phyloP scores from a whole-genome alignment of 2,113 vertebrate species.

The Tragelaphus buxtoni region DNA sequence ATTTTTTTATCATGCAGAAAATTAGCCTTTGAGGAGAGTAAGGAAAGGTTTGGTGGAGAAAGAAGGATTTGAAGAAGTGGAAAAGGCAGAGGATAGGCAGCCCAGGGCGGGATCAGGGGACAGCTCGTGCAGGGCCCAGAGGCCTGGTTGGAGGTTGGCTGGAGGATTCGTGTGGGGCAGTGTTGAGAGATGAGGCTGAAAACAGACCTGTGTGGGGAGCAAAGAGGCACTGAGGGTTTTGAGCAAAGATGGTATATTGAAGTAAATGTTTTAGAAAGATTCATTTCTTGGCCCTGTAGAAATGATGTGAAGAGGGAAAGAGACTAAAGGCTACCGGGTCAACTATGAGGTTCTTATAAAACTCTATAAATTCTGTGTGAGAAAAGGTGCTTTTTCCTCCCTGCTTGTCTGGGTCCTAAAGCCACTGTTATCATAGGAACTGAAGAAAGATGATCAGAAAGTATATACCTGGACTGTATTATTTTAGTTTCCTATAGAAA shows the following conservation, averaged over 20 bases:
- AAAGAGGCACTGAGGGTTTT: not conserved
- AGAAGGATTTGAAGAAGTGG: not conserved
- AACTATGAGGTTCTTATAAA: not conserved
- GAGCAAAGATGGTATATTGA: not conserved
- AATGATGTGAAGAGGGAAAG: not conserved
- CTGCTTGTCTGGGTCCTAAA: not conserved
- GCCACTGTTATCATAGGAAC: not conserved
- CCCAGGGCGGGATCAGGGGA: rapidly evolving
- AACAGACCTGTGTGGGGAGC: not conserved
- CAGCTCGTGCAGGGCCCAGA: rapidly evolving
- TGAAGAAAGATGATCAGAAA: not conserved
- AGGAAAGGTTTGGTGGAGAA: not conserved
- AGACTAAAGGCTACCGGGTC: not conserved
- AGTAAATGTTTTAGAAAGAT: not conserved
- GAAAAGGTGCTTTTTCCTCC: not conserved
- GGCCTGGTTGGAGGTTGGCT: not conserved
- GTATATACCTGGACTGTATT: too few relatives aligned
- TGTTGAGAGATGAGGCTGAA: not conserved
- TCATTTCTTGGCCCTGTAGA: not conserved
- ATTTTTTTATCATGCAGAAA: not conserved
- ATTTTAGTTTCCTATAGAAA: not conserved
- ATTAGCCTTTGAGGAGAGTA: not conserved
- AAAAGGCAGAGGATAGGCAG: not conserved
- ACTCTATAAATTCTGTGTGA: not conserved
- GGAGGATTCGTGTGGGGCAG: rapidly evolving